phyloP scores from a whole-genome alignment of 2,888 invertebrate genomes.

The Cabera pusaria region DNA sequence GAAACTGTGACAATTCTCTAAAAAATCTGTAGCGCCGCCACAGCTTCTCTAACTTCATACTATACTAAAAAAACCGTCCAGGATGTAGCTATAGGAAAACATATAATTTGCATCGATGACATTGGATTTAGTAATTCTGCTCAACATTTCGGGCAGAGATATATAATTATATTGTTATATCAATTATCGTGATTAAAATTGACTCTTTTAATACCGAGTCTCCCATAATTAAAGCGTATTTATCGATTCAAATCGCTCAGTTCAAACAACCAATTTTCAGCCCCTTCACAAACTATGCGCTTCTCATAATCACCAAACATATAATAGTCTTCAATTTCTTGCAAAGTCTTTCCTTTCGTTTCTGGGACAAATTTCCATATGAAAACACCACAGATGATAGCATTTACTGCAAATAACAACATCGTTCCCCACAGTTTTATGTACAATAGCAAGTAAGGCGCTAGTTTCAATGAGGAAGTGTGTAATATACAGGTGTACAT shows the following conservation, averaged over 20 bases:
- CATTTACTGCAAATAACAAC: slow-evolving; percentile 15
- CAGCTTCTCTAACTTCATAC: too few species aligned
- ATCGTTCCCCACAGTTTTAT: slow-evolving; percentile 22
- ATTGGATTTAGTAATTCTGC: too few species aligned
- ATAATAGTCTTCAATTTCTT: slow-evolving; percentile 29
- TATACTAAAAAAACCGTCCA: too few species aligned
- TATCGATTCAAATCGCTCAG: background rate
- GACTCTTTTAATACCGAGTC: too few species aligned
- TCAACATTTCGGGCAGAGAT: too few species aligned
- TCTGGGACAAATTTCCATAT: slow-evolving; percentile 31
- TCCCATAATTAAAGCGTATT: background rate
- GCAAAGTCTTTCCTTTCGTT: slow-evolving; percentile 28
- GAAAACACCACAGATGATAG: slow-evolving; percentile 15
- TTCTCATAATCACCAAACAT: slow-evolving; percentile 7
- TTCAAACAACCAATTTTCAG: slow-evolving; percentile 3
- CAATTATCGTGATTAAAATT: too few species aligned
- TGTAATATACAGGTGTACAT: slow-evolving; percentile 20
- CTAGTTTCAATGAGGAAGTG: slow-evolving; percentile 18
- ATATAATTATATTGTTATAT: too few species aligned
- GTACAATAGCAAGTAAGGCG: slow-evolving; percentile 22
- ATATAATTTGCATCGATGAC: too few species aligned
- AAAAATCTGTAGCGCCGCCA: too few species aligned
- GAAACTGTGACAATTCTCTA: too few species aligned
- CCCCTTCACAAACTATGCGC: background rate
- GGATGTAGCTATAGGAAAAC: too few species aligned